Evolutionary conservation across 2,113 vertebrate genomes (phyloP), one percentile per base, ranked within the genome.

Genomic region (Tonatia bakeri): DNA sequence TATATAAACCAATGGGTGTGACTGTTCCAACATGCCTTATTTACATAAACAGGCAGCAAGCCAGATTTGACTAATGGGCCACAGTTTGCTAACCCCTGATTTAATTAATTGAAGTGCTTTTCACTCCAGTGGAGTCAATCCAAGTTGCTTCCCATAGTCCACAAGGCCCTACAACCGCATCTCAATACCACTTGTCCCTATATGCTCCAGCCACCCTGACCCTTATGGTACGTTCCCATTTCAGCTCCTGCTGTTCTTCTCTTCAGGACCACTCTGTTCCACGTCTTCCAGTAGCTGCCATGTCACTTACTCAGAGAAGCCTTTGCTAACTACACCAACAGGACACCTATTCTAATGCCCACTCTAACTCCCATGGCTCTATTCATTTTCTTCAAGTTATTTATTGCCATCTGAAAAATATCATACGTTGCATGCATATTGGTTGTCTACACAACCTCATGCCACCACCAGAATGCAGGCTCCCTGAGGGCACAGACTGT

Each of bases 21-120:
- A 81, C 6, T 73, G 77, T 69, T 79, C 61, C 92, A 94, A 80
- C 45, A 73, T 16, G 24, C 72, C 82, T 85, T 79, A 96, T 73
- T 84, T 86, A 94, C 54, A 87, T 56, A 96, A 89, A 65, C 13
- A 89, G 82, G 52, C 65, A 88, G 76, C 45, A 88, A 28, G 50
- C 83, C 83, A 93, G 54, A 75, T 64, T 19, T 38, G 43, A 79
- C 81, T 88, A 75, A 77, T 28, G 45, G 52, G 40, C 54, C 50
- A 3, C 11, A 38, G 61, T 91, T 52, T 79, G 54, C n/a, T 33
- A 72, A 54, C 43, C 69, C 12, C 70, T 88, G 72, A 75, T 70
- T 96, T 94, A 90, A 94, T 96, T 87, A 80, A 90, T 0, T 40
- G 12, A 47, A 72, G 16, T 82, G 38, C 36, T 92, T 94, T 17